Conservation (phyloP, 2,888 invertebrate species). For the Drosophila fungiperda region DNA sequence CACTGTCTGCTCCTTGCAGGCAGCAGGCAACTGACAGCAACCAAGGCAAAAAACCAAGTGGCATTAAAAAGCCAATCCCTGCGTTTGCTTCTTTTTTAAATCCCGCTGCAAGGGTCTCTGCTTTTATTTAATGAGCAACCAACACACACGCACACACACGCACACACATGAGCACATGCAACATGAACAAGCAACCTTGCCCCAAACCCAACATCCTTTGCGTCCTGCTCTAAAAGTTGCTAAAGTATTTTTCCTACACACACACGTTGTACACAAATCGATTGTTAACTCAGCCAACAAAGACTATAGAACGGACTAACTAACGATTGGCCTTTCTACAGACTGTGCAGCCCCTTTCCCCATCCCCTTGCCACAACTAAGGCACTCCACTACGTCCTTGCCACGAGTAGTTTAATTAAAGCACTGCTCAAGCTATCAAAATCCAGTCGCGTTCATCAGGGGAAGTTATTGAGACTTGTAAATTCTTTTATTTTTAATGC, state of each 20-base stretch:
- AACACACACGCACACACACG: constrained; percentile 21
- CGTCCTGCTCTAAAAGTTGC: constrained; percentile 43
- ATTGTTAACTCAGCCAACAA: constrained; percentile 55
- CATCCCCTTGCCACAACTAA: not conserved
- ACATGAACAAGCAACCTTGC: constrained; percentile 6
- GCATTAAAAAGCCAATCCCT: constrained; percentile 76
- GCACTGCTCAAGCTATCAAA: not conserved
- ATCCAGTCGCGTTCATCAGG: not conserved
- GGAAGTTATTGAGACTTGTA: not conserved
- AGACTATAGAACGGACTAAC: constrained; percentile 20
- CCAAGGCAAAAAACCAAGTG: constrained; percentile 53
- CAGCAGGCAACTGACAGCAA: constrained; percentile 17
- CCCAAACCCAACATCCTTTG: constrained; percentile 1
- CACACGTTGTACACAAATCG: constrained; percentile 63
- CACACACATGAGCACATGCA: constrained; percentile 8
- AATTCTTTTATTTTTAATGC: not conserved
- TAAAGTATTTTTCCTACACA: constrained; percentile 36
- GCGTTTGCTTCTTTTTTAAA: constrained; percentile 48
- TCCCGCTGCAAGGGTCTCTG: constrained; percentile 58
- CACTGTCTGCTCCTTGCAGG: constrained; percentile 37
- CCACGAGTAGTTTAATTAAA: constrained; percentile 4
- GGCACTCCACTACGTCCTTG: not conserved
- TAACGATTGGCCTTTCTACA: constrained; percentile 18
- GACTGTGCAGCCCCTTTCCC: not conserved
- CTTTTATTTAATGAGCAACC: constrained; percentile 65